phyloP scores from a whole-genome alignment of 2,113 vertebrate species.

The Salvelinus namaycush region DNA sequence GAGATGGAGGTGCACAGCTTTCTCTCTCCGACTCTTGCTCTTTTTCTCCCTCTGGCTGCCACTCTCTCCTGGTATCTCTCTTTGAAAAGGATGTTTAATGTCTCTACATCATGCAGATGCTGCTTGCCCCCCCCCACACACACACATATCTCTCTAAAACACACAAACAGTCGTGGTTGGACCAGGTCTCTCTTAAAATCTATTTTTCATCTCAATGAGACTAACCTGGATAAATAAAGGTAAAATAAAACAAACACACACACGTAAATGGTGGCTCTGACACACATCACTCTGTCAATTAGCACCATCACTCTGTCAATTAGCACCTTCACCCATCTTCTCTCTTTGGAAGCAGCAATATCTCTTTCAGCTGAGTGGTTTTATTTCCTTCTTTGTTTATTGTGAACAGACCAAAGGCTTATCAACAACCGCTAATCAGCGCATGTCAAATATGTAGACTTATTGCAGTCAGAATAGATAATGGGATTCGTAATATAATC shows the following conservation, averaged over 20 bases:
- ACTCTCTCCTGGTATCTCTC: constrained; percentile 33
- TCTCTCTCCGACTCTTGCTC: neutral
- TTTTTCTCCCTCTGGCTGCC: neutral
- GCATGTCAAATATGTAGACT: constrained; percentile 59
- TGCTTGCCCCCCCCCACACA: too few relatives aligned
- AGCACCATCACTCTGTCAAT: constrained; percentile 67
- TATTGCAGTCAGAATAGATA: constrained; percentile 37
- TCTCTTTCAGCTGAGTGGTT: constrained; percentile 61
- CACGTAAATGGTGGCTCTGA: constrained; percentile 41
- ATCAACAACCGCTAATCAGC: constrained; percentile 67
- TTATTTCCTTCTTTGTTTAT: constrained; percentile 59
- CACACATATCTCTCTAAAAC: constrained; percentile 38
- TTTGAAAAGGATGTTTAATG: neutral
- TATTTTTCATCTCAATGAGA: too few relatives aligned
- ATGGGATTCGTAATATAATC: constrained; percentile 49
- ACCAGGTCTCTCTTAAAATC: too few relatives aligned
- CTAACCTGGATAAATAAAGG: constrained; percentile 1
- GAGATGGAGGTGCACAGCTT: constrained; percentile 52
- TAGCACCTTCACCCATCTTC: constrained; percentile 65
- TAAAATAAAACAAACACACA: constrained; percentile 25
- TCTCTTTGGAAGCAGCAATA: constrained; percentile 51
- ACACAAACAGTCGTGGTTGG: constrained; percentile 29
- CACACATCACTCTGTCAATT: constrained; percentile 70
- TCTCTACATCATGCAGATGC: too few relatives aligned
- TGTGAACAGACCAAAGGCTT: constrained; percentile 57